phyloP scores from a whole-genome alignment of 2,888 invertebrate genomes.

The Hemistola chrysoprasaria region DNA sequence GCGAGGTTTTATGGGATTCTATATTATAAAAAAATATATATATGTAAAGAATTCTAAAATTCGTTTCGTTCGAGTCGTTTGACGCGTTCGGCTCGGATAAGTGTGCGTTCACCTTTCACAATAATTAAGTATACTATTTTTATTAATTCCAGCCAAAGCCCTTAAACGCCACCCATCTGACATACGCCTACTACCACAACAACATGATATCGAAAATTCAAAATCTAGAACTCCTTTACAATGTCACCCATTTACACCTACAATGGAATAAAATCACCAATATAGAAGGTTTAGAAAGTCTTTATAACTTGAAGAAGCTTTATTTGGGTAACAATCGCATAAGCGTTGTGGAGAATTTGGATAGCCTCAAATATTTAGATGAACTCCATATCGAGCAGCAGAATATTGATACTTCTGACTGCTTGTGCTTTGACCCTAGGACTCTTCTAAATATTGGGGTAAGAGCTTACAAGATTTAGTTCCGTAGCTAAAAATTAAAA shows the following conservation, averaged over 20 bases:
- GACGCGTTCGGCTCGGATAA: no score
- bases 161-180: conserved; percentile 67
- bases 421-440: conserved; percentile 86
- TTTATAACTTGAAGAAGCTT: conserved; percentile 87
- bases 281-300: conserved; percentile 84
- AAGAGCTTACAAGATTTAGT: no score
- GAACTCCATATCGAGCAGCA: conserved; percentile 88
- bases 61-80: no score
- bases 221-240: conserved; percentile 84
- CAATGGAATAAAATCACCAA: conserved; percentile 90
- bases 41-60: no score
- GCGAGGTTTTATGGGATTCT: no score
- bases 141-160: conserved; percentile 55
- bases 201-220: conserved; percentile 90
- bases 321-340: conserved; percentile 88
- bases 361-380: conserved; percentile 80
- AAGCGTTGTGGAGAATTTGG: conserved; percentile 86
- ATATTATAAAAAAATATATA: no score
- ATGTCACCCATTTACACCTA: conserved; percentile 86
- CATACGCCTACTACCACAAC: conserved; percentile 89
- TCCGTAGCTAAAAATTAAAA: no score
- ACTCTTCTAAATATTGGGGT: conserved; percentile 83
- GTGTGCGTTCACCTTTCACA: no score
- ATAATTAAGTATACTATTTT: conserved; percentile 1
- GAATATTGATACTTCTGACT: conserved; percentile 75